Evolutionary conservation across 2,888 invertebrate genomes (phyloP), one percentile per base, ranked within the genome.

Genomic region (Epistrophe eligans): DNA sequence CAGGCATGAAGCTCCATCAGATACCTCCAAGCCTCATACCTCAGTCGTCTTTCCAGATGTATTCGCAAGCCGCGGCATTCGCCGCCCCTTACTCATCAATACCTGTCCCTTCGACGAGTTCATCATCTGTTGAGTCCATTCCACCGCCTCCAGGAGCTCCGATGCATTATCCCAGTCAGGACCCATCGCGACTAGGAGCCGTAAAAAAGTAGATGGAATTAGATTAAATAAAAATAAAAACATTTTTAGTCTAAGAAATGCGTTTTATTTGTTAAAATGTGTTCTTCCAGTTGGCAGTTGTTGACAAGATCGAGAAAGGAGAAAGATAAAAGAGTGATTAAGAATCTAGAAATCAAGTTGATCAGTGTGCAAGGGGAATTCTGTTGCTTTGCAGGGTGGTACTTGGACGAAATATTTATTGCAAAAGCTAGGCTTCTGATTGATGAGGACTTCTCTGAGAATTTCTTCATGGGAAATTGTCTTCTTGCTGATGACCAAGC

Each of bases 161-260:
- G 1, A 94, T 96, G 62, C 98, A 99, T 93, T 99, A 99, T 94
- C 99, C 99, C 5, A 98, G 98, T 91, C 99, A 99, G 93, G 99
- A 99, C 94, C 99, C 99, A 0, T 96, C 97, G 50, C 94, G 98
- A 38, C 95, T 99, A 93, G 99, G 99, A 0, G 95, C 97, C 0
- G 84, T 92, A 0, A 92, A 93, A 73, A 93, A 93, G 88, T 93
- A 89, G 13, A 52, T 43, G 0, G 32, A 38, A 15, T 38, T n/a
- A n/a, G n/a, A 79, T 57, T 24, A 48, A 55, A 15, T 2, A 58
- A 71, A 58, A 79, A n/a, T 11, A 17, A 52, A 15, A 70, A 52
- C 19, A 11, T 28, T 70, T 62, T 35, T 11, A n/a, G 2, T 62
- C 6, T 52, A 11, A 15, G 0, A 62, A 60, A 43, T 40, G 19